Evolutionary conservation across 2,113 vertebrate species (phyloP).

Genomic region (Origma solitaria): DNA sequence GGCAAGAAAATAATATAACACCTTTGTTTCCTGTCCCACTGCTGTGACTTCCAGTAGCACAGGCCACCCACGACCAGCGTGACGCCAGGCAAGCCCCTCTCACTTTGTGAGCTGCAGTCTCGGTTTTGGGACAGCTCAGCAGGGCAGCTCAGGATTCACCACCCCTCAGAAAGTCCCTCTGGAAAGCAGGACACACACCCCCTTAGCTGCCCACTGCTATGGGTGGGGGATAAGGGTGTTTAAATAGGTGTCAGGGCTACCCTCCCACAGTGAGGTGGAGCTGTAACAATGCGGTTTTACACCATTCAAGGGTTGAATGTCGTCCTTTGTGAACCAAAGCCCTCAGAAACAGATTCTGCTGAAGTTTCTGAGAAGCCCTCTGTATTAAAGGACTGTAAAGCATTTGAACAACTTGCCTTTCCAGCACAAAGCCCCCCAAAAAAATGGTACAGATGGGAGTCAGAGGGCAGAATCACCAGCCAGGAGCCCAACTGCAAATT

Average conservation of each 20-base stretch:
- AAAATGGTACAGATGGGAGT: accelerated
- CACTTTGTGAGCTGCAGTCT: not conserved
- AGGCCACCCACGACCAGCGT: accelerated
- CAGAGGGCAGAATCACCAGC: not conserved
- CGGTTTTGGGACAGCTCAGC: not conserved
- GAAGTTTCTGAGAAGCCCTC: not conserved
- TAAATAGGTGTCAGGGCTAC: not conserved
- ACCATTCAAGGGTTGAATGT: not conserved
- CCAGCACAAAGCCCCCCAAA: not conserved
- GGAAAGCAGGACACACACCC: not conserved
- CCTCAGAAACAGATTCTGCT: not conserved
- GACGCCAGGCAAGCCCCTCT: not conserved
- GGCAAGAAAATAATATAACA: not conserved
- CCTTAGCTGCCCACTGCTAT: accelerated
- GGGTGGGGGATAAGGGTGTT: not conserved
- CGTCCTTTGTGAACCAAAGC: not conserved
- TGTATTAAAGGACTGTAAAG: not conserved
- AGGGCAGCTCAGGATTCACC: not conserved
- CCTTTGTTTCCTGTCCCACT: not conserved
- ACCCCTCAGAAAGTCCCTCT: not conserved
- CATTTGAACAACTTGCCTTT: not conserved
- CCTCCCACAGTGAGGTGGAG: accelerated
- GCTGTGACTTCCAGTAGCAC: not conserved
- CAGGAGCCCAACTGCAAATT: not conserved
- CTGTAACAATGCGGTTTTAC: not conserved